Base-by-base conservation (phyloP, 2,888 invertebrate species). In the Hedychridium roseum region DNA sequence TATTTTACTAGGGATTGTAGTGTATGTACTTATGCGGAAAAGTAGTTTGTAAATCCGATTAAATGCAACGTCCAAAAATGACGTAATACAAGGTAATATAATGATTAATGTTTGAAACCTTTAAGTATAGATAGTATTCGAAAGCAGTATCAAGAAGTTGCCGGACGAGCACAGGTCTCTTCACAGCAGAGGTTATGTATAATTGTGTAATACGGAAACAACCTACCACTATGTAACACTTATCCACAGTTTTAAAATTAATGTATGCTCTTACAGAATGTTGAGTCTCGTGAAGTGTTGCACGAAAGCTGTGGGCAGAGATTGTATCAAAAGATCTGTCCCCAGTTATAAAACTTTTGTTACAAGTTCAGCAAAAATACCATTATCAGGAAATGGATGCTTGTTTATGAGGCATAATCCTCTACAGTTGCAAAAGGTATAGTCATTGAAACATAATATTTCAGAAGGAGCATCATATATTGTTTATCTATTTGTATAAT, bases 211-310 rank as follows among this genome's bases (percentile, higher is more conserved):
- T n/a, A n/a, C n/a, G n/a, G n/a, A n/a, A n/a, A n/a, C n/a, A n/a
- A n/a, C n/a, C n/a, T n/a, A n/a, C n/a, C n/a, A n/a, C n/a, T n/a
- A n/a, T n/a, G n/a, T n/a, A n/a, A n/a, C n/a, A n/a, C n/a, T n/a
- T n/a, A n/a, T n/a, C n/a, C n/a, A 15, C 11, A 2, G 3, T 15
- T 37, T 30, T 15, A 28, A 7, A 15, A 2, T 14, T 17, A 20
- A 17, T 26, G 23, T 17, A 20, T 15, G 16, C 12, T 30, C 27
- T 50, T 41, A 12, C 23, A 64, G 48, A 16, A 63, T 63, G 64
- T 40, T 58, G 5, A 43, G 26, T 34, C n/a, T 63, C n/a, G 32
- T 45, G 18, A 60, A 38, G 31, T 44, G 46, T 43, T 57, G 39
- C 28, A 14, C 32, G 0, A 54, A 44, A 20, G 16, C 31, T 16